Evolutionary conservation across 2,888 invertebrate genomes (phyloP), one percentile per base, ranked within the genome.

Genomic region (Diadegma fenestrale): DNA sequence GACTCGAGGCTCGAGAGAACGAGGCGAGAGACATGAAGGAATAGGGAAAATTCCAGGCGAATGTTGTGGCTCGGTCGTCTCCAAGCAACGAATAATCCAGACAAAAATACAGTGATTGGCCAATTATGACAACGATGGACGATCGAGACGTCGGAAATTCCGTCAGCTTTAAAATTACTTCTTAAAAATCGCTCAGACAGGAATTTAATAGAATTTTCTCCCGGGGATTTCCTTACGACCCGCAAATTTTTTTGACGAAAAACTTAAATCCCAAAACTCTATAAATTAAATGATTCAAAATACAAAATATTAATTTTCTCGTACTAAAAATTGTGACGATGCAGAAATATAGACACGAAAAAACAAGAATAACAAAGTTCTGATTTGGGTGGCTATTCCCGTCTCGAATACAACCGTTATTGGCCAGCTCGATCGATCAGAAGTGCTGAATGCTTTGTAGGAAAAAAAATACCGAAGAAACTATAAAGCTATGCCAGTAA

Each of bases 11-110:
- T 14, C 10, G 10, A 33, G 45, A 48, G 75, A 61, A 73, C 66
- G 61, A 66, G 68, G 51, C 48, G 68, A 69, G 66, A 7, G 12
- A 12, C 4, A 26, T 6, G 33, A 22, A 14, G 14, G 14, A 14
- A 26, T 10, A 54, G 68, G 30, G 54, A 75, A 51, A 30, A 77
- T 51, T 68, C 33, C 58, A 68, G 69, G 79, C 73, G 71, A 43
- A 79, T 88, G 87, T 88, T 88, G 85, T 88, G 87, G 63, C 80
- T 80, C 78, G 33, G 71, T 68, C 58, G 86, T 88, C 68, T 84
- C 86, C 81, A 88, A 64, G 87, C 87, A 88, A 88, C 87, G 77
- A 73, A 61, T 76, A 14, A 30, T 30, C 79, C 26, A 51, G 69
- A 76, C 82, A 84, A 43, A 58, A 58, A 14, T 58, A 43, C 58